phyloP scores from a whole-genome alignment of 1,140 invertebrate species.

The Megalopta genalis region DNA sequence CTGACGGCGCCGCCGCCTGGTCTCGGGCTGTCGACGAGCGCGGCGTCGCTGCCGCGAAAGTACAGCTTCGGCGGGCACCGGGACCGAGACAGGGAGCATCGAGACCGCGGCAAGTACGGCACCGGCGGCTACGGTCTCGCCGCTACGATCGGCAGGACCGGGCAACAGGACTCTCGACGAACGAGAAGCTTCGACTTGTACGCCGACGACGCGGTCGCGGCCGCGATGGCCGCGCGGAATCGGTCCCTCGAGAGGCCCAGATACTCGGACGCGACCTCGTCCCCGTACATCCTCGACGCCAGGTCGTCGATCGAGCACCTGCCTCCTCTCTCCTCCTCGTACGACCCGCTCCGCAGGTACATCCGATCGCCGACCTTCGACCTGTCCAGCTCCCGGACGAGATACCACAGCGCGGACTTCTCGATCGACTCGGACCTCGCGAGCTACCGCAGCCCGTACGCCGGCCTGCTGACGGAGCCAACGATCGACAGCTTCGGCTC shows the following conservation, averaged over 20 bases:
- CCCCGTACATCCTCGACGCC: slow-evolving; percentile 57
- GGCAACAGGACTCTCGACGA: slow-evolving; percentile 12
- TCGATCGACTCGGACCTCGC: slow-evolving; percentile 58
- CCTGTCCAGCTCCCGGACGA: slow-evolving; percentile 55
- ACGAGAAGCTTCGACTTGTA: slow-evolving; percentile 63
- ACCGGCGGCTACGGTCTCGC: slow-evolving; percentile 11
- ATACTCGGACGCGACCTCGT: slow-evolving; percentile 60
- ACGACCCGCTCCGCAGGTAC: slow-evolving; percentile 72
- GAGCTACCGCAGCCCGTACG: slow-evolving; percentile 52
- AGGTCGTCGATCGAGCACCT: slow-evolving; percentile 64
- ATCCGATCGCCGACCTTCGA: slow-evolving; percentile 67
- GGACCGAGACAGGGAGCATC: slow-evolving; percentile 42
- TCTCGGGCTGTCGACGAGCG: slow-evolving; percentile 58
- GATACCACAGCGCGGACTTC: slow-evolving; percentile 69
- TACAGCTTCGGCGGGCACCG: slow-evolving; percentile 69
- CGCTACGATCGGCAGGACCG: not conserved
- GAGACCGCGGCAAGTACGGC: slow-evolving; percentile 55
- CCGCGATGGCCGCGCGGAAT: slow-evolving; percentile 43
- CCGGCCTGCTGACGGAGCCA: slow-evolving; percentile 45
- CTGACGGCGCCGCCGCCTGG: slow-evolving; percentile 68
- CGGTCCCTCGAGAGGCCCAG: slow-evolving; percentile 70
- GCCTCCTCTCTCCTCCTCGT: slow-evolving; percentile 54
- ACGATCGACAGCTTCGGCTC: slow-evolving; percentile 3
- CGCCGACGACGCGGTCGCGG: slow-evolving; percentile 55
- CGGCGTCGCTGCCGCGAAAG: slow-evolving; percentile 70